phyloP scores from a whole-genome alignment of 2,888 invertebrate species.

The Calliphora vomitoria region DNA sequence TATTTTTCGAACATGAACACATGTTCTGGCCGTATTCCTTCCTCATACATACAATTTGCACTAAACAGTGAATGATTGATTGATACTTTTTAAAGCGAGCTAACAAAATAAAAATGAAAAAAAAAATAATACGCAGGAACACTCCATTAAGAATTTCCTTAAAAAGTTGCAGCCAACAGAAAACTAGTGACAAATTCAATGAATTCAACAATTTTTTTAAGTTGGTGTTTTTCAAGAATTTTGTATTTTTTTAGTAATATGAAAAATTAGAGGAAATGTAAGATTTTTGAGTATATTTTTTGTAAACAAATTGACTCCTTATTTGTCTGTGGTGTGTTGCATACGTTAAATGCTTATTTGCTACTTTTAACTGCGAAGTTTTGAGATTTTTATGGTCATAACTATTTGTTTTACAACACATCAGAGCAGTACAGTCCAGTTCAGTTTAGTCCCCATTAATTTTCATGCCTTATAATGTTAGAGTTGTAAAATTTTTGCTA shows the following conservation, averaged over 20 bases:
- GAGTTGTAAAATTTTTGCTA: conserved; percentile 30
- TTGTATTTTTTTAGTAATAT: background rate
- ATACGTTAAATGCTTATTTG: background rate
- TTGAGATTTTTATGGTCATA: conserved; percentile 36
- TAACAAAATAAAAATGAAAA: too few species aligned
- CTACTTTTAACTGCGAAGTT: background rate
- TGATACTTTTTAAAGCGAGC: conserved; percentile 53
- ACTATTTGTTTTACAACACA: background rate
- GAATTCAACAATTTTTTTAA: background rate
- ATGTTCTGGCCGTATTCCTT: conserved; percentile 38
- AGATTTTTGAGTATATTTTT: conserved; percentile 3
- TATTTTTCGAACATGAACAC: conserved; percentile 54
- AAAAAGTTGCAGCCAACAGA: conserved; percentile 10
- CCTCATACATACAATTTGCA: background rate
- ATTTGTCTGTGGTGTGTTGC: conserved; percentile 41
- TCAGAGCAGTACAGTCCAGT: conserved; percentile 14
- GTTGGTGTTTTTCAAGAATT: background rate
- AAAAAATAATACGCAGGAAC: conserved; percentile 3
- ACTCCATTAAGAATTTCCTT: conserved; percentile 3
- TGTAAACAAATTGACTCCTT: conserved; percentile 49
- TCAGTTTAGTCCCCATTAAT: conserved; percentile 49
- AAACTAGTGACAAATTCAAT: conserved; percentile 38
- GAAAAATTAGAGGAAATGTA: conserved; percentile 43
- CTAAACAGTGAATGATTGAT: conserved; percentile 64
- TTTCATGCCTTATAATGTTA: conserved; percentile 6